A percentile compares a stretch with the other conserved stretches of the same genome.
Conservation (phyloP, 2,888 invertebrate genomes). For the Drosophila meridionalis region DNA sequence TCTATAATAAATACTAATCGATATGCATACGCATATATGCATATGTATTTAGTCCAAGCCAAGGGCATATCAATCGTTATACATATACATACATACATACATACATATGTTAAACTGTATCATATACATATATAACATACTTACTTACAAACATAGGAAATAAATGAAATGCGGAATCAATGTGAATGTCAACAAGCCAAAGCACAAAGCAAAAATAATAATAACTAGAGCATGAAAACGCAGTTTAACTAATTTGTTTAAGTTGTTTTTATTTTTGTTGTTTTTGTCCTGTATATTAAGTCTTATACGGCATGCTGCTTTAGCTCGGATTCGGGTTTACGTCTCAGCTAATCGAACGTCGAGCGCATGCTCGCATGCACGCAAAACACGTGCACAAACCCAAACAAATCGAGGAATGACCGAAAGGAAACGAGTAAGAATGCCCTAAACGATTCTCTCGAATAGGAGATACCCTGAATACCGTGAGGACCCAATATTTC, state of each 20-base stretch:
- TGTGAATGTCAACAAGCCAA: conserved; percentile 80
- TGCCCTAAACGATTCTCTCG: no score
- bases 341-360: conserved; percentile 31
- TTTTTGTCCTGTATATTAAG: not conserved
- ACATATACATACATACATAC: conserved; percentile 23
- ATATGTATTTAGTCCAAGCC: conserved; percentile 3
- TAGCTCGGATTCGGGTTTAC: conserved; percentile 46
- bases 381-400: conserved; percentile 51
- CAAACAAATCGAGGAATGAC: not conserved
- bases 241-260: conserved; percentile 20
- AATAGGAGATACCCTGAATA: no score
- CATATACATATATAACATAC: conserved; percentile 56
- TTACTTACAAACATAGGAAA: conserved; percentile 9
- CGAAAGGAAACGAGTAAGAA: not conserved
- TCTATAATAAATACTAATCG: not conserved
- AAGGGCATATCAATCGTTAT: conserved; percentile 30
- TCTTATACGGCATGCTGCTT: not conserved
- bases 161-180: conserved; percentile 45
- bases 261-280: conserved; percentile 17
- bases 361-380: conserved; percentile 37
- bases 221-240: conserved; percentile 11
- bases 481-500: no score
- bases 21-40: conserved; percentile 9
- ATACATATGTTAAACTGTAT: conserved; percentile 38
- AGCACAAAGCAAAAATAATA: conserved; percentile 33